Conservation (phyloP, 2,797 vertebrate genomes). For the Sylvia borin region DNA sequence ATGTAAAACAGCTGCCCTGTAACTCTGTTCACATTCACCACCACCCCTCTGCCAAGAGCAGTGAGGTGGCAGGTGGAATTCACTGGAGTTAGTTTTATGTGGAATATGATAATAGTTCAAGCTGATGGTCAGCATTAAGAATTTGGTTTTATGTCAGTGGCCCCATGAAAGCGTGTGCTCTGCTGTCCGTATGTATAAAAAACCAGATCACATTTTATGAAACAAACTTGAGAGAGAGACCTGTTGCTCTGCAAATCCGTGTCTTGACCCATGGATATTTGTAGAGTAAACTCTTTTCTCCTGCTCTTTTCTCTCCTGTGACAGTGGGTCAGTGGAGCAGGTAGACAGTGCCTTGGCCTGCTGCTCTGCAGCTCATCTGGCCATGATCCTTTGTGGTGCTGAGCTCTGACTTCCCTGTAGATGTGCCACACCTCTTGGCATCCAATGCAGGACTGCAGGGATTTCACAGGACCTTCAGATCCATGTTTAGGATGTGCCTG, state of each 20-base stretch:
- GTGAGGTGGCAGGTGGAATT: background rate
- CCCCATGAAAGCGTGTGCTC: background rate
- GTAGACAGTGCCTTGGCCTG: background rate
- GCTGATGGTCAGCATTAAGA: background rate
- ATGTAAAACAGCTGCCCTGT: background rate
- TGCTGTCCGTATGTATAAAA: background rate
- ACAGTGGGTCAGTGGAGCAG: background rate
- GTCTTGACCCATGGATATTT: background rate
- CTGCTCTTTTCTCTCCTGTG: background rate
- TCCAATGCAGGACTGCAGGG: background rate
- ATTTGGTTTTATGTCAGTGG: background rate
- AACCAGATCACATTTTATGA: background rate
- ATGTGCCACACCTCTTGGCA: background rate
- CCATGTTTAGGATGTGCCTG: background rate
- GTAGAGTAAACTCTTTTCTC: background rate
- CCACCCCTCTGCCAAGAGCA: background rate
- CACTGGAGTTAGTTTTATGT: background rate
- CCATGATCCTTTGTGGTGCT: background rate
- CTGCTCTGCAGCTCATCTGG: background rate
- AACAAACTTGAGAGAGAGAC: background rate
- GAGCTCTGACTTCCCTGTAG: background rate
- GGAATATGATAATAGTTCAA: background rate
- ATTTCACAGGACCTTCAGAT: background rate
- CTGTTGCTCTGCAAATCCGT: background rate
- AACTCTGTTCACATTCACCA: background rate